phyloP scores from a whole-genome alignment of 2,797 vertebrate species.

The Ctenopoma multispine region DNA sequence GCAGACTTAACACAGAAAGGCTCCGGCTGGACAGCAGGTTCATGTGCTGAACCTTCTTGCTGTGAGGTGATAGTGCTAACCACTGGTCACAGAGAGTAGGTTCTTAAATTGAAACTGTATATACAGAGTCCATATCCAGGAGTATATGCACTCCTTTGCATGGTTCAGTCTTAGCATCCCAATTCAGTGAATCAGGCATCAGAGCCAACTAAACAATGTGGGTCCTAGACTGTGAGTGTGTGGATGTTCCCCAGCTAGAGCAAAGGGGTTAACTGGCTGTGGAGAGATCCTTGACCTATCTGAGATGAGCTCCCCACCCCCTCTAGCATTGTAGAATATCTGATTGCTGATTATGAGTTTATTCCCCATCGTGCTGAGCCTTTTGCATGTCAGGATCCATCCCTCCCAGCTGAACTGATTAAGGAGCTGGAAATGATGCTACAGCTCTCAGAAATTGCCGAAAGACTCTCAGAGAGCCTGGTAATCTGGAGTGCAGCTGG shows the following conservation, averaged over 20 bases:
- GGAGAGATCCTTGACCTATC: conserved; percentile 86
- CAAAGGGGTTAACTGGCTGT: conserved; percentile 78
- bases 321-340: conserved; percentile 79
- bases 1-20: too few relatives aligned
- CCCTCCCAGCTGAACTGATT: conserved; percentile 81
- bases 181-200: conserved; percentile 43
- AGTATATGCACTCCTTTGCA: conserved; percentile 18
- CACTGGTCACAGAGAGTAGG: conserved; percentile 3
- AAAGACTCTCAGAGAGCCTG: conserved; percentile 76
- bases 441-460: conserved; percentile 77
- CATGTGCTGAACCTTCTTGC: too few relatives aligned
- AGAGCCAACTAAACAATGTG: conserved; percentile 50
- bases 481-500: conserved; percentile 84
- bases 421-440: conserved; percentile 83
- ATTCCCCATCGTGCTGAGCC: conserved; percentile 80
- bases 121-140: conserved; percentile 35
- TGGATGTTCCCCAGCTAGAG: conserved; percentile 70
- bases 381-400: conserved; percentile 82
- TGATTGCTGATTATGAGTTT: conserved; percentile 88
- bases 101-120: conserved; percentile 56
- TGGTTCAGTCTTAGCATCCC: conserved; percentile 17
- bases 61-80: too few relatives aligned
- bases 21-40: too few relatives aligned
- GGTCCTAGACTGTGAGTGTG: conserved; percentile 64
- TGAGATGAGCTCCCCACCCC: conserved; percentile 77